Evolutionary conservation across 92 coral and sea anemone genomes (phyloP), one percentile per base, ranked within the genome.

Genomic region (Paragorgia papillata): DNA sequence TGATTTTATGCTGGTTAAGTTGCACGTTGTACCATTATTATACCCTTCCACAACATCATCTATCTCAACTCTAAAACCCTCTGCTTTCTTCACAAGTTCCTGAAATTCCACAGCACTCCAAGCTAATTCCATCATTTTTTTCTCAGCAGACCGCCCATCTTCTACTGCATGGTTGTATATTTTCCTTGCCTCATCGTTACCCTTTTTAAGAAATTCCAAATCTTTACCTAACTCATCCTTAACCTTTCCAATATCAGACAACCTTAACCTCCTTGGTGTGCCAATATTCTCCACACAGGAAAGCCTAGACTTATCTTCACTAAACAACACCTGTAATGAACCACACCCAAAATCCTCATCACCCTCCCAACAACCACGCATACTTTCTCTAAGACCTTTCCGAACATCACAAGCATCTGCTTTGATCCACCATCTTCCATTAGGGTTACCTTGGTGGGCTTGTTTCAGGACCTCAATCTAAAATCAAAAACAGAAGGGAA

Each of bases 81-180:
- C 21, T 12, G 33, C 8, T 19, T 34, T 55, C 55, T 82, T 86
- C 15, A 75, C 29, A 31, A 86, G 69, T 37, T 69, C 89, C 46
- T 73, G 66, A 35, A 58, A 80, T 22, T 79, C 89, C 1, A 66
- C 49, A 65, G 28, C 61, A 51, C 73, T 57, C 89, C 89, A 86
- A 26, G 80, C 79, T 75, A 74, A 57, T 59, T 87, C 85, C 85
- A 87, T 87, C 74, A 87, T 6, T 9, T 30, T 70, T 0, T 48
- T 67, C 20, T 85, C 88, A 9, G 80, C 14, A 32, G 76, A 59
- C 18, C 18, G 57, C 3, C 69, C 66, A 28, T 69, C 56, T n/a
- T 73, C 70, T 4, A 79, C 10, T 1, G 27, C 61, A 6, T 69
- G 22, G 25, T 69, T 26, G 21, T 69, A 69, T 1, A 18, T 0